phyloP scores from a whole-genome alignment of 2,113 vertebrate genomes.

The Anoplopoma fimbria region DNA sequence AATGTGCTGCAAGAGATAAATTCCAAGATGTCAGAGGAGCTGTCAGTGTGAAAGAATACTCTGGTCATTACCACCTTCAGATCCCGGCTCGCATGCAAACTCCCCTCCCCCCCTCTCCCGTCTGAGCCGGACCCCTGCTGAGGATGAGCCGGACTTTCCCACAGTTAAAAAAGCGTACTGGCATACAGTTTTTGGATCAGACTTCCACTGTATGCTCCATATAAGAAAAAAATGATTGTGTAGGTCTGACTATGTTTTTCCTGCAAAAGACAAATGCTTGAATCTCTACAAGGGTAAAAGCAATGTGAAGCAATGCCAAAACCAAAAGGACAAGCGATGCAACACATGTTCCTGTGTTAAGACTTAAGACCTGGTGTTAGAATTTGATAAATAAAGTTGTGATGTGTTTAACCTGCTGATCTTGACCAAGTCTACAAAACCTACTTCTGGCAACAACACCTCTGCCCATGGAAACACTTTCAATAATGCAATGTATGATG shows the following conservation, averaged over 20 bases:
- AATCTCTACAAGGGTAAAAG: background rate
- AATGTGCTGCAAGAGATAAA: slow-evolving; percentile 77
- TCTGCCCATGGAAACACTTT: slow-evolving; percentile 57
- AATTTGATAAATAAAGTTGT: background rate
- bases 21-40: slow-evolving; percentile 80
- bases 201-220: background rate
- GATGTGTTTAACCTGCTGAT: background rate
- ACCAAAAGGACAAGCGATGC: background rate
- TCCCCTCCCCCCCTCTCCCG: slow-evolving; percentile 22
- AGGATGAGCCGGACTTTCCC: slow-evolving; percentile 76
- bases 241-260: background rate
- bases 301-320: background rate
- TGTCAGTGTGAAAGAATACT: slow-evolving; percentile 79
- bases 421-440: slow-evolving; percentile 8
- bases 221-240: background rate
- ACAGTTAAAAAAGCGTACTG: slow-evolving; percentile 62
- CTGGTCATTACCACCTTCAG: slow-evolving; percentile 75
- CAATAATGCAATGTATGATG: slow-evolving; percentile 36
- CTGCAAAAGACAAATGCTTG: background rate
- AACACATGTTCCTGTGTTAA: slow-evolving; percentile 10
- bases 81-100: slow-evolving; percentile 68
- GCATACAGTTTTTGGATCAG: background rate
- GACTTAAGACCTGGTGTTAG: background rate
- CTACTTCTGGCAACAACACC: background rate
- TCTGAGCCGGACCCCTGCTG: slow-evolving; percentile 67